Base-by-base conservation (phyloP, 30 jellyfish, hydroid and myxozoan species). In the Cassiopea xamachana region DNA sequence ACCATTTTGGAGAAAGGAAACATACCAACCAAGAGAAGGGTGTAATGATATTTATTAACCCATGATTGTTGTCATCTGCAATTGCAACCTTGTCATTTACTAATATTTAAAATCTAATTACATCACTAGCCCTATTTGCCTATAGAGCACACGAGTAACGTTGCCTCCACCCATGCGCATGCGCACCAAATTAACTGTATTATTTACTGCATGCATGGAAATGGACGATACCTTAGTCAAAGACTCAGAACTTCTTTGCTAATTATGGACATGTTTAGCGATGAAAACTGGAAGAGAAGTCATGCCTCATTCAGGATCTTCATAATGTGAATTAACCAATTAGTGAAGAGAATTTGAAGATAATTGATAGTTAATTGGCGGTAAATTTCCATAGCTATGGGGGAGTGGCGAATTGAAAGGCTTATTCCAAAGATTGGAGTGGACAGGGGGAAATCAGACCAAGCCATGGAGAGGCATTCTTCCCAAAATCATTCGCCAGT, bases 81-180 rank as follows among this genome's bases (percentile, higher is more conserved):
- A 27, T 27, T 27, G 39, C 39, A 27, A 27, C 39, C 39, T 27
- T 27, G 39, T 27, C 39, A 27, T 27, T 27, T 27, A 27, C 39
- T 27, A 27, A 27, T 27, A 27, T 27, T 27, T 27, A 27, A 59
- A 68, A 68, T 70, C 39, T 67, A 82, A 82, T 82, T 82, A 82
- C 47, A 48, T 69, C 81, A 69, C 48, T 16, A 16, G 69, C 7
- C 9, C 49, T 51, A 64, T 27, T 69, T 50, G 46, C 51, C 75
- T 15, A 15, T 46, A 47, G 47, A 50, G 17, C 6, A 82, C 47
- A 83, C 90, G 48, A 19, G 46, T 50, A 12, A 61, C 45, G 82
- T 64, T 62, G 90, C 90, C 15, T 45, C 3, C 10, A 68, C 27
- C 12, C 72, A 1, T 82, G 90, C 90, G 90, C 90, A 82, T 82